Evolutionary conservation across 2,888 invertebrate genomes (phyloP).

Genomic region (Sturmia bella): DNA sequence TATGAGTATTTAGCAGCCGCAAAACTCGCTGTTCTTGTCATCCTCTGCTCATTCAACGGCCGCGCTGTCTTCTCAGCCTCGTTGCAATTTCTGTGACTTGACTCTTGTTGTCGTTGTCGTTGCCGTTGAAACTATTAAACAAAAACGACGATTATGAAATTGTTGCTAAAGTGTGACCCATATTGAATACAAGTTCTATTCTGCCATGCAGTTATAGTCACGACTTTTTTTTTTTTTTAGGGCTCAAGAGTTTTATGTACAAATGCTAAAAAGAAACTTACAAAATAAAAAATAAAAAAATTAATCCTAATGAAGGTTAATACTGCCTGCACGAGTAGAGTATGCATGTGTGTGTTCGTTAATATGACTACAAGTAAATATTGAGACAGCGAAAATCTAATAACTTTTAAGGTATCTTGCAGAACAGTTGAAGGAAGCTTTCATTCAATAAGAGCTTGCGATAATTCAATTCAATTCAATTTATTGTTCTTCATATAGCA

Average conservation of each 20-base stretch:
- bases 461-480: conserved; percentile 32
- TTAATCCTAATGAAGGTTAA: conserved; percentile 33
- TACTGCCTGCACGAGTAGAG: no score
- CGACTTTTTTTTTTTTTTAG: conserved; percentile 55
- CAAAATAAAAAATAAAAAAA: conserved; percentile 15
- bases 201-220: conserved; percentile 60
- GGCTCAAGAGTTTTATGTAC: conserved; percentile 22
- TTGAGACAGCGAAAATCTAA: conserved; percentile 24
- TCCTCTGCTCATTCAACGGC: not conserved
- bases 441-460: conserved; percentile 21
- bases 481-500: conserved; percentile 31
- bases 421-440: conserved; percentile 8
- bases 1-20: conserved; percentile 39
- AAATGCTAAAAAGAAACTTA: conserved; percentile 37
- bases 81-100: conserved; percentile 38
- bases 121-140: conserved; percentile 23
- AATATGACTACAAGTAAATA: conserved; percentile 11
- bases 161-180: conserved; percentile 71
- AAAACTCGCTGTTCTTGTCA: conserved; percentile 36
- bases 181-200: conserved; percentile 63
- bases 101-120: conserved; percentile 1
- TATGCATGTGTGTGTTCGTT: not conserved
- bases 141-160: conserved; percentile 41
- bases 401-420: conserved; percentile 38
- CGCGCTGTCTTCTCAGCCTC: conserved; percentile 38